A percentile compares a stretch with the other conserved stretches of the same genome.
phyloP scores from a whole-genome alignment of 2,888 invertebrate species.

The Platycheirus albimanus region DNA sequence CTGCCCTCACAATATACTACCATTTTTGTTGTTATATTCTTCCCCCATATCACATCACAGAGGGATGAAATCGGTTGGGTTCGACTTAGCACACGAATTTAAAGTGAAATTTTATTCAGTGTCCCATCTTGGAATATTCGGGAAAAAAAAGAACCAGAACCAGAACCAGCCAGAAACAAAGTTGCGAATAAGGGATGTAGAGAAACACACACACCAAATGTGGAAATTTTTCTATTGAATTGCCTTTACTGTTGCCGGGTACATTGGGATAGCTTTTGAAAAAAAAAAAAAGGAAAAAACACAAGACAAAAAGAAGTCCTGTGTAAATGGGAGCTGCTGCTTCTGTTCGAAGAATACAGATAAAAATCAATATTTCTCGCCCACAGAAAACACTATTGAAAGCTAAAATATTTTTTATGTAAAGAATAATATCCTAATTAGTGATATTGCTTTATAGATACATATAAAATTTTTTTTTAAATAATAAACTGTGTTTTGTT shows the following conservation, averaged over 20 bases:
- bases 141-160: conserved; percentile 16
- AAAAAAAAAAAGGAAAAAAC: conserved; percentile 7
- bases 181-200: conserved; percentile 47
- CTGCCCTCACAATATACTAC: conserved; percentile 28
- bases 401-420: conserved; percentile 5
- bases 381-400: conserved; percentile 7
- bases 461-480: not conserved
- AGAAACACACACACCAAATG: conserved; percentile 43
- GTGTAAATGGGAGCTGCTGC: conserved; percentile 32
- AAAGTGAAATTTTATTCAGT: conserved; percentile 63
- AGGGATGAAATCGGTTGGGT: conserved; percentile 64
- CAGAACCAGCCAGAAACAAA: conserved; percentile 23
- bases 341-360: conserved; percentile 50
- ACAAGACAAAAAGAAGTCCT: conserved; percentile 9
- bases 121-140: conserved; percentile 58
- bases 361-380: conserved; percentile 63
- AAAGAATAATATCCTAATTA: conserved; percentile 16
- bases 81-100: conserved; percentile 62
- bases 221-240: conserved; percentile 54
- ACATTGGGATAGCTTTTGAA: conserved; percentile 30
- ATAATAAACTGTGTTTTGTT: not conserved
- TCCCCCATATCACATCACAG: not conserved
- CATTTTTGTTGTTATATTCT: conserved; percentile 10
- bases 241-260: conserved; percentile 38
- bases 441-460: not conserved